Evolutionary conservation across 1,140 invertebrate genomes (phyloP).

Genomic region (Bombus waltoni): DNA sequence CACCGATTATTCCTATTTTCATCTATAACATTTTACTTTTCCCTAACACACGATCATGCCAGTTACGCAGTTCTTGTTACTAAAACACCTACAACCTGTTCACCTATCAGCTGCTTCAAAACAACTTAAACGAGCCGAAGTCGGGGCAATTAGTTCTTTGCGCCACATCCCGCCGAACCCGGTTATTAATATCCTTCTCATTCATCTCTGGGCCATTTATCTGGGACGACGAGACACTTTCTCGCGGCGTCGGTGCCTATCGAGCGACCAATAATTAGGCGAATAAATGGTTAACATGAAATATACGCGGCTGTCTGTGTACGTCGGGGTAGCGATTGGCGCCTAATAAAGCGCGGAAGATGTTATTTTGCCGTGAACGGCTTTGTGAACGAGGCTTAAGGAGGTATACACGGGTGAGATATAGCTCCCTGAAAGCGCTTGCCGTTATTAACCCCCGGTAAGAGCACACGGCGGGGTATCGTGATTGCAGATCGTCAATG

Average conservation of each 20-base stretch:
- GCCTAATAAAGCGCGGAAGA: slow-evolving; percentile 57
- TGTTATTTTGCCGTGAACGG: slow-evolving; percentile 47
- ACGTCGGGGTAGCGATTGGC: not conserved
- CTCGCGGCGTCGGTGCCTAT: not conserved
- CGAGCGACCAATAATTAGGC: slow-evolving; percentile 47
- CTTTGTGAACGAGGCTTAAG: slow-evolving; percentile 62
- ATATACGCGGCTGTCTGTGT: slow-evolving; percentile 7
- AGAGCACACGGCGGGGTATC: slow-evolving; percentile 64
- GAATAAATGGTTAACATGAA: slow-evolving; percentile 24
- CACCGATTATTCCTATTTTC: too few species aligned
- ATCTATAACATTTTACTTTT: too few species aligned
- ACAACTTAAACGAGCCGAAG: not conserved
- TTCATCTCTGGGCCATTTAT: slow-evolving; percentile 47
- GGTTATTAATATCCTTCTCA: slow-evolving; percentile 54
- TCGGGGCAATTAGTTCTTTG: not conserved
- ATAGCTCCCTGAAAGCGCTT: slow-evolving; percentile 67
- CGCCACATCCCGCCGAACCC: not conserved
- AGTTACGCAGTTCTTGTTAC: not conserved
- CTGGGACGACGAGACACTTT: slow-evolving; percentile 45
- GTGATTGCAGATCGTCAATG: slow-evolving; percentile 70
- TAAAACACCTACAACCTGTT: too few species aligned
- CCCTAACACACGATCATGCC: too few species aligned
- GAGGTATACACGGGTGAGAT: slow-evolving; percentile 61
- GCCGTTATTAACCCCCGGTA: slow-evolving; percentile 69
- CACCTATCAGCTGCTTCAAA: too few species aligned